phyloP scores from a whole-genome alignment of 2,113 vertebrate species.

The Misgurnus anguillicaudatus region DNA sequence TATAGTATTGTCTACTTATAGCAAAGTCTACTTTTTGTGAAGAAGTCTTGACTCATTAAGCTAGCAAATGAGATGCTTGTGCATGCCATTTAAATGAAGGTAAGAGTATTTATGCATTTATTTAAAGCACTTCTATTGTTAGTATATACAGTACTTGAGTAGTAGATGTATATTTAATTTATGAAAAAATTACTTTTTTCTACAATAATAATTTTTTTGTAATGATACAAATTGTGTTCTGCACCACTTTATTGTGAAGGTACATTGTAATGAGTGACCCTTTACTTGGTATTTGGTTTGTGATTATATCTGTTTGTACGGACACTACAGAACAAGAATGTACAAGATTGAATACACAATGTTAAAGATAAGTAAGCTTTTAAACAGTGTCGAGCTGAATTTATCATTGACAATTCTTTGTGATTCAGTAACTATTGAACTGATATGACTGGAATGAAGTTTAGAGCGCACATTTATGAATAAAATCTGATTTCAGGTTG shows the following conservation, averaged over 20 bases:
- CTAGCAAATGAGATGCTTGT: neutral
- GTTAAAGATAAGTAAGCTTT: constrained; percentile 9
- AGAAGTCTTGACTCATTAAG: neutral
- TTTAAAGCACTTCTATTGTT: constrained; percentile 14
- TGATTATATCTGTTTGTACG: constrained; percentile 20
- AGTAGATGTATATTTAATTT: constrained; percentile 53
- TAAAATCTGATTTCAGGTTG: constrained; percentile 1
- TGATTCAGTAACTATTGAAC: constrained; percentile 16
- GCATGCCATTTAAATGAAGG: neutral
- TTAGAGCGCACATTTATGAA: constrained; percentile 21
- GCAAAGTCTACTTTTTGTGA: neutral
- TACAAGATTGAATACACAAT: neutral
- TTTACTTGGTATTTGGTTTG: neutral
- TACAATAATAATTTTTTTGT: constrained; percentile 42
- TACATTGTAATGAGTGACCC: neutral
- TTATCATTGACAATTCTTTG: neutral
- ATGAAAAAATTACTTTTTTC: constrained; percentile 35
- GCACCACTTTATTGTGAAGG: neutral
- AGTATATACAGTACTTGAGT: neutral
- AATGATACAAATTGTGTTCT: neutral
- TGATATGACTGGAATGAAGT: neutral
- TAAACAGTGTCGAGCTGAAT: constrained; percentile 13
- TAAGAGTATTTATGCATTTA: constrained; percentile 5
- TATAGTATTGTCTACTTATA: neutral
- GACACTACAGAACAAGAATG: neutral